Evolutionary conservation across 2,888 invertebrate species (phyloP).

Genomic region (Catocala sponsa): DNA sequence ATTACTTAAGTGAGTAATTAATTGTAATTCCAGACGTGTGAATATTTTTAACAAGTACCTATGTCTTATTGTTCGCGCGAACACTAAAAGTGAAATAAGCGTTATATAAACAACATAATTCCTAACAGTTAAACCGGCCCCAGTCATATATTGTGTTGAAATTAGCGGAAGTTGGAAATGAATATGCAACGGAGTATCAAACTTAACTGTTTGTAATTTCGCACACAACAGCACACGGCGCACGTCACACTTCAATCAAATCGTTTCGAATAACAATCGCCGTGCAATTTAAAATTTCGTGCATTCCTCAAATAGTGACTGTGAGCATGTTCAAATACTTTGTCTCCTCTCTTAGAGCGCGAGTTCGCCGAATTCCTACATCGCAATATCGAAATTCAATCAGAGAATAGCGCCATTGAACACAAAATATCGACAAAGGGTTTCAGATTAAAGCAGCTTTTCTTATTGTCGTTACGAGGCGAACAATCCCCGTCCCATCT

Average conservation of each 20-base stretch:
- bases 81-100: constrained; percentile 46
- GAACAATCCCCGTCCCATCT: constrained; percentile 70
- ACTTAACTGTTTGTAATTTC: constrained; percentile 16
- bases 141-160: constrained; percentile 13
- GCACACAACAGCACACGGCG: constrained; percentile 5
- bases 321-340: constrained; percentile 28
- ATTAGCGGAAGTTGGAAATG: constrained; percentile 21
- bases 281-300: constrained; percentile 20
- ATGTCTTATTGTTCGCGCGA: constrained; percentile 34
- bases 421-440: constrained; percentile 63
- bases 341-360: constrained; percentile 16
- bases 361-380: constrained; percentile 39
- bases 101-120: constrained; percentile 45
- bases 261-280: constrained; percentile 16
- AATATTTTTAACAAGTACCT: constrained; percentile 39
- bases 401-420: constrained; percentile 53
- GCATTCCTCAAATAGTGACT: constrained; percentile 23
- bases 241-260: constrained; percentile 4
- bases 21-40: constrained; percentile 45
- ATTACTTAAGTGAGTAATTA: constrained; percentile 48
- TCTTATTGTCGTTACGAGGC: constrained; percentile 69
- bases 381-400: constrained; percentile 57
- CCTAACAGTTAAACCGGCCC: constrained; percentile 18
- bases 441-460: constrained; percentile 70
- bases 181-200: constrained; percentile 22